These are phyloP conservation scores for Bradypus variegatus DNA, from an alignment of 2,797 vertebrate species.

Conservation along the genomic window DNA sequence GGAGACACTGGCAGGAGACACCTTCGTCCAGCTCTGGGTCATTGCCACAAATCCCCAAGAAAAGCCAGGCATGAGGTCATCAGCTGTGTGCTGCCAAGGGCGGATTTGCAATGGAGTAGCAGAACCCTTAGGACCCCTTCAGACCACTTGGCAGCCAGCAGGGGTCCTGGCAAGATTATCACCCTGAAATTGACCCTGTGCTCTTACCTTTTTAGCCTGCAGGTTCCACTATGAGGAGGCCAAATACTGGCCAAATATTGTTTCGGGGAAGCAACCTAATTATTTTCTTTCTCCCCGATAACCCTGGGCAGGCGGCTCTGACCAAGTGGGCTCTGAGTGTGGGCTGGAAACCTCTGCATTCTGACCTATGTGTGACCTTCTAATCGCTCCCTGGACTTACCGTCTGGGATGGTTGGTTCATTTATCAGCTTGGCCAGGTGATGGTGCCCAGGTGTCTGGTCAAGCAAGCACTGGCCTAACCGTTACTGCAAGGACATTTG, in stretches of 20 bases:
- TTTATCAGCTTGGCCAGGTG: no score
- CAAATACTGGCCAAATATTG: accelerated
- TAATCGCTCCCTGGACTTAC: neutral
- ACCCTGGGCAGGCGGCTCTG: neutral
- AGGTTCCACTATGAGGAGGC: neutral
- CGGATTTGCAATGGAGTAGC: neutral
- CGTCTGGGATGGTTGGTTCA: no score
- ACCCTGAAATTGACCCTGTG: accelerated
- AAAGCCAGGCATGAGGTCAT: conserved; percentile 22
- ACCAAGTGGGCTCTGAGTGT: neutral
- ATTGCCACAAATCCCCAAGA: neutral
- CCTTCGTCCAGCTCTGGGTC: neutral
- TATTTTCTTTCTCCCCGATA: neutral
- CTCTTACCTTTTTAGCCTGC: accelerated
- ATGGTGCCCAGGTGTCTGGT: no score
- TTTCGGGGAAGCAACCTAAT: accelerated
- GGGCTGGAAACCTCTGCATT: accelerated
- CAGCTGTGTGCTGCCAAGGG: neutral
- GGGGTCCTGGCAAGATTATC: accelerated
- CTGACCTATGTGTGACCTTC: neutral
- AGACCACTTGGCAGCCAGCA: accelerated
- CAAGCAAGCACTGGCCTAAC: no score
- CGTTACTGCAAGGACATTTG: no score
- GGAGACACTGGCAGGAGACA: neutral
- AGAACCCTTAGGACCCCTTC: neutral